Evolutionary conservation across 1,140 invertebrate genomes (phyloP).

Genomic region (Hestina assimilis): DNA sequence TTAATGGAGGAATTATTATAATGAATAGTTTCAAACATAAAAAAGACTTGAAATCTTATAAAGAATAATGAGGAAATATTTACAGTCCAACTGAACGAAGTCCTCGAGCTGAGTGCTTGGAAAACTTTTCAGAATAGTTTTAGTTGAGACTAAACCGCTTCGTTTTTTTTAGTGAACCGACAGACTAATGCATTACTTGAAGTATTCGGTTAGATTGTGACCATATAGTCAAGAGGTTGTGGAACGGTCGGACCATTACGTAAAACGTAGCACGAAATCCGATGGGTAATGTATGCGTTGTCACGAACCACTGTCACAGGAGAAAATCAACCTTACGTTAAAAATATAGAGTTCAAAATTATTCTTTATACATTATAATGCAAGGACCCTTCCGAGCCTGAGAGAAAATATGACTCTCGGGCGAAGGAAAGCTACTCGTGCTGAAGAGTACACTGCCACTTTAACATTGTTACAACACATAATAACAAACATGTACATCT

Average conservation of each 20-base stretch:
- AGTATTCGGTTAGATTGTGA: conserved; percentile 8
- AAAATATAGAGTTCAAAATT: conserved; percentile 21
- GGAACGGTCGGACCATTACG: conserved; percentile 34
- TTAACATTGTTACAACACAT: conserved; percentile 42
- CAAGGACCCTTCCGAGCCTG: conserved; percentile 26
- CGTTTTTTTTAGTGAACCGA: neutral
- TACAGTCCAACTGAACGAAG: neutral
- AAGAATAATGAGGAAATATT: neutral
- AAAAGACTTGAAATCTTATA: neutral
- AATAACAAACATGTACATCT: conserved; percentile 32
- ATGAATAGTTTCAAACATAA: no score
- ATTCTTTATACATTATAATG: conserved; percentile 21
- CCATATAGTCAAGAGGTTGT: conserved; percentile 14
- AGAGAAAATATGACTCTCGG: conserved; percentile 33
- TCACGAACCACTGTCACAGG: conserved; percentile 23
- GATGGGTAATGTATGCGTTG: conserved; percentile 47
- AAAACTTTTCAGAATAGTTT: neutral
- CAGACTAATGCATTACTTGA: conserved; percentile 13
- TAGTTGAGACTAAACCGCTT: conserved; percentile 1
- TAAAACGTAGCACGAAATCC: conserved; percentile 28
- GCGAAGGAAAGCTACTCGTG: conserved; percentile 49
- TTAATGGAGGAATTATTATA: no score
- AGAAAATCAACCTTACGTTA: conserved; percentile 7
- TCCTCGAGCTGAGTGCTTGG: neutral
- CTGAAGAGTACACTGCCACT: conserved; percentile 41